Evolutionary conservation across 2,888 invertebrate species (phyloP), one percentile per base, ranked within the genome.

Genomic region (Melikaiella ostensackeni): DNA sequence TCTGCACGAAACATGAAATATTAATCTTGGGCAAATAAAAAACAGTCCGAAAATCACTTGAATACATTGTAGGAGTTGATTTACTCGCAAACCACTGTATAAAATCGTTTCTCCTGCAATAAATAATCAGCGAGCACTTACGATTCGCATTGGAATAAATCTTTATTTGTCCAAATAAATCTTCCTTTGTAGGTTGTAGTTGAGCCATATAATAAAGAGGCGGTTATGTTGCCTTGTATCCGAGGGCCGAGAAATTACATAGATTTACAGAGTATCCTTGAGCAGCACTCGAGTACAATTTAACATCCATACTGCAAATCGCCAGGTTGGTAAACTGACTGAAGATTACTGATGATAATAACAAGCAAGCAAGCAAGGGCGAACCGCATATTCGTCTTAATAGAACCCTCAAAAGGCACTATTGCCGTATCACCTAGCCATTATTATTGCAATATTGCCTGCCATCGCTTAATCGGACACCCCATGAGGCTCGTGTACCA

Each of bases 121-220:
- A 70, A 70, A 70, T 70, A 70, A 70, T 70, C 50, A 33, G 8
- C 33, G 50, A 70, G 70, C 33, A 70, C 70, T 70, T 70, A 55
- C 30, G 70, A 70, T 70, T 70, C 70, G 33, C 27, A 70, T 70
- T 70, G 70, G 70, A 50, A 70, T 70, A 70, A 70, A 70, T 70
- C 70, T 55, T 50, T 70, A 70, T 70, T 70, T 70, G 70, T 70
- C 70, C 70, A 70, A 70, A 70, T 70, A 70, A 70, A 70, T 70
- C 70, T 70, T 50, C 30, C 70, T 70, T 70, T 50, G 70, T 70
- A 70, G 70, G 70, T 70, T 70, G 70, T 70, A 50, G 70, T 70
- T 70, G 70, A 70, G 70, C 70, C 70, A 70, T 70, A 70, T 70
- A 70, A 70, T 70, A 50, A 70, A 70, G 70, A 70, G 70, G 70